Percentiles rank a stretch among this genome's conserved stretches.
Conservation (phyloP, 2,888 invertebrate genomes). For the Andrena chrysosceles region DNA sequence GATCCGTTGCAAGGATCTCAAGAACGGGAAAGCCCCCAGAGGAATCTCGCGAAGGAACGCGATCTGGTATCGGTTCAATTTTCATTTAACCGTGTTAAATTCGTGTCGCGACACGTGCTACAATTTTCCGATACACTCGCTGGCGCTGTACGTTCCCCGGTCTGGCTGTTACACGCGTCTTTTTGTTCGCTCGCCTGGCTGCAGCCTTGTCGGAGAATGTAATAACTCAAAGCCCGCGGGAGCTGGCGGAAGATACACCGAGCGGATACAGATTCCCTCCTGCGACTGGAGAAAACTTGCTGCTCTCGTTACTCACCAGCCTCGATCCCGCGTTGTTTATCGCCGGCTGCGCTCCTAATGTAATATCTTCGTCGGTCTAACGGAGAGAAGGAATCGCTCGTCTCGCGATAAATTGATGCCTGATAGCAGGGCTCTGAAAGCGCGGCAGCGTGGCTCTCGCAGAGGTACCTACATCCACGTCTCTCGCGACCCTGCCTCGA, state of each 20-base stretch:
- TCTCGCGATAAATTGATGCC: slow-evolving; percentile 25
- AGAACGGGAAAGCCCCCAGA: neutral
- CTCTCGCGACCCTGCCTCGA: neutral
- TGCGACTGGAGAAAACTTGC: slow-evolving; percentile 12
- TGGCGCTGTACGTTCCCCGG: neutral
- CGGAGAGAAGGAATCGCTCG: slow-evolving; percentile 24
- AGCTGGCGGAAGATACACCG: slow-evolving; percentile 42
- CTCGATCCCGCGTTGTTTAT: slow-evolving; percentile 53
- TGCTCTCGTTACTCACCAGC: slow-evolving; percentile 36
- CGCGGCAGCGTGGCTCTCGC: neutral
- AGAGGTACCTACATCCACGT: neutral
- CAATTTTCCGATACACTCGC: slow-evolving; percentile 11
- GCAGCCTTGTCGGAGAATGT: slow-evolving; percentile 56
- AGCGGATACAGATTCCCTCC: slow-evolving; percentile 49
- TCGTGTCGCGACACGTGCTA: slow-evolving; percentile 54
- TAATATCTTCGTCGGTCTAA: slow-evolving; percentile 40
- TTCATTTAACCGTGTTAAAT: slow-evolving; percentile 36
- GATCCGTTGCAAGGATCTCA: neutral
- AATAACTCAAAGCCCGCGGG: slow-evolving; percentile 72
- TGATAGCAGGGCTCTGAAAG: neutral
- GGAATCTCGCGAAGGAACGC: neutral
- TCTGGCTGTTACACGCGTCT: slow-evolving; percentile 24
- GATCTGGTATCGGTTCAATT: slow-evolving; percentile 23
- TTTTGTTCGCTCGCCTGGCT: slow-evolving; percentile 37
- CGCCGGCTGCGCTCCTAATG: slow-evolving; percentile 38